These are phyloP conservation scores for Andrena praecox DNA, from an alignment of 2,888 invertebrate genomes.

Conservation along the genomic window DNA sequence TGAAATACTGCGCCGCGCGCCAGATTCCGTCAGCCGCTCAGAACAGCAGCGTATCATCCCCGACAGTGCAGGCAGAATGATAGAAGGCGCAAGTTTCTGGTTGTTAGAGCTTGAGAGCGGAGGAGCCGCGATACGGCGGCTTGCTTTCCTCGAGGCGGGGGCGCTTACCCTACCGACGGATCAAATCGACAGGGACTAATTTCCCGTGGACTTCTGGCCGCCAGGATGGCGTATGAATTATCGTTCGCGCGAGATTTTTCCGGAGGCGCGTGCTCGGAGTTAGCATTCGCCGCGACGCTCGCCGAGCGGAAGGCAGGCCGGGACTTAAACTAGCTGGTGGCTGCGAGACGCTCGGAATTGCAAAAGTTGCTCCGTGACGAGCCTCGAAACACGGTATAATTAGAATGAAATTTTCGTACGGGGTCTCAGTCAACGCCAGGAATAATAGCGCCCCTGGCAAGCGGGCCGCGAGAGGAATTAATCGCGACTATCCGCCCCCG, in stretches of 20 bases:
- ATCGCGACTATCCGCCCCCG: conserved; percentile 4
- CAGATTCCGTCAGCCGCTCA: not conserved
- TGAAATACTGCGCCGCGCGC: not conserved
- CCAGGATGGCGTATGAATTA: not conserved
- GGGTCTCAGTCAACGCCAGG: not conserved
- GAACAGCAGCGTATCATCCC: conserved; percentile 1
- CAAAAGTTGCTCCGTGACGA: conserved; percentile 9
- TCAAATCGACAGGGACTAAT: conserved; percentile 12
- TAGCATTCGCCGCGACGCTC: not conserved
- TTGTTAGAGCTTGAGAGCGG: not conserved
- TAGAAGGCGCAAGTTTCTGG: conserved; percentile 26
- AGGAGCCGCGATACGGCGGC: not conserved
- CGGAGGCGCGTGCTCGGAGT: conserved; percentile 5
- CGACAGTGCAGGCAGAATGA: conserved; percentile 25
- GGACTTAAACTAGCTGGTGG: conserved; percentile 11
- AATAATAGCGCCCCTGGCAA: not conserved
- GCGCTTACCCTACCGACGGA: conserved; percentile 17
- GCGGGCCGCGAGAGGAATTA: conserved; percentile 8
- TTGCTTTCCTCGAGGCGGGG: not conserved
- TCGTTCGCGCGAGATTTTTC: conserved; percentile 32
- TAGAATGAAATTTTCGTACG: conserved; percentile 36
- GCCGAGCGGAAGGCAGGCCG: not conserved
- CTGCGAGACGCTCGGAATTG: conserved; percentile 25
- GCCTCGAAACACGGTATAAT: conserved; percentile 15
- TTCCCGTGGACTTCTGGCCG: not conserved